These are phyloP conservation scores for Rhinophrynus dorsalis DNA, from an alignment of 2,797 vertebrate species.

Conservation along the genomic window DNA sequence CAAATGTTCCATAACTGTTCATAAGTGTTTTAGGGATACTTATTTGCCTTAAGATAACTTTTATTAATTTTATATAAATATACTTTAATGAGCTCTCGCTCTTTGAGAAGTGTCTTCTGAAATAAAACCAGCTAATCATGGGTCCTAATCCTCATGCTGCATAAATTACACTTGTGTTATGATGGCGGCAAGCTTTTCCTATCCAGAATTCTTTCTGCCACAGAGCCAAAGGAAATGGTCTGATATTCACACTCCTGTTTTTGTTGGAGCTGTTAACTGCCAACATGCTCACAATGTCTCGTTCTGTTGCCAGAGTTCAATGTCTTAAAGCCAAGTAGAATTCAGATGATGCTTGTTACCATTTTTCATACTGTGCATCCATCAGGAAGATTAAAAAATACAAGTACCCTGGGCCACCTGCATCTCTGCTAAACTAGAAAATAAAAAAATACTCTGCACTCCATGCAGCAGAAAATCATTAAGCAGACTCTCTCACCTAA, in stretches of 20 bases:
- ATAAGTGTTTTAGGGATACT: too few relatives aligned
- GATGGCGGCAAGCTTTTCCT: neutral
- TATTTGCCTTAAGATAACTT: too few relatives aligned
- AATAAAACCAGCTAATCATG: too few relatives aligned
- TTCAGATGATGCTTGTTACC: conserved; percentile 15
- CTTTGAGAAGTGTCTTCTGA: too few relatives aligned
- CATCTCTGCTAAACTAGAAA: neutral
- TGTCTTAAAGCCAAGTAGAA: neutral
- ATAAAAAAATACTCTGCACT: too few relatives aligned
- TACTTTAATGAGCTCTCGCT: too few relatives aligned
- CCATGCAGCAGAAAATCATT: too few relatives aligned
- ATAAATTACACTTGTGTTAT: conserved; percentile 18
- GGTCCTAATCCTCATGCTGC: conserved; percentile 3
- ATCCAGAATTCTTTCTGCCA: conserved; percentile 1
- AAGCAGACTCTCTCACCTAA: too few relatives aligned
- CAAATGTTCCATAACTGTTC: too few relatives aligned
- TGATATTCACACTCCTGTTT: conserved; percentile 37
- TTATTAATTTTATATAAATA: too few relatives aligned
- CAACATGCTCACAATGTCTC: conserved; percentile 36
- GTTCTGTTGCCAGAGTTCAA: conserved; percentile 31
- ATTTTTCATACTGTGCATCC: conserved; percentile 1
- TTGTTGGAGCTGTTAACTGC: conserved; percentile 28
- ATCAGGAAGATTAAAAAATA: neutral
- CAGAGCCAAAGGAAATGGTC: conserved; percentile 28
- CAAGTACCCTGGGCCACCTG: neutral